phyloP scores from a whole-genome alignment of 2,797 vertebrate species.

The Sardinella longiceps region DNA sequence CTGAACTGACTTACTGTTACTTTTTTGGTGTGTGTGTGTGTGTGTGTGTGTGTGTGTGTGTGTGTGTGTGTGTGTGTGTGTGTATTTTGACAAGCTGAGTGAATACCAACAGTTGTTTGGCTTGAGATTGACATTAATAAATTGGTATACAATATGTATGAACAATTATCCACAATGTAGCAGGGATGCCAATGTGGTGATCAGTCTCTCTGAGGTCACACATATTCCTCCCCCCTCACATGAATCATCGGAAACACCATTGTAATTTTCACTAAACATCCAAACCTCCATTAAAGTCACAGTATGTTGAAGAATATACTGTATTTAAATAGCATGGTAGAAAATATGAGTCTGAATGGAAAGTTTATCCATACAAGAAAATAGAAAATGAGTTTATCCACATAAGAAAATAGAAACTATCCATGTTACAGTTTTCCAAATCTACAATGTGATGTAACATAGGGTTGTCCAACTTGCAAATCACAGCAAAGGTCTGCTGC shows the following conservation, averaged over 20 bases:
- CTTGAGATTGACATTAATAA: too few relatives aligned
- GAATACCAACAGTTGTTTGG: too few relatives aligned
- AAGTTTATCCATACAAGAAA: neutral
- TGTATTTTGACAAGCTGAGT: too few relatives aligned
- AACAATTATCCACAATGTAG: neutral
- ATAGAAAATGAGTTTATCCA: neutral
- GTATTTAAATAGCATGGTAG: neutral
- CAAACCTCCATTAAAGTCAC: too few relatives aligned
- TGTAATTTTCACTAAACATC: too few relatives aligned
- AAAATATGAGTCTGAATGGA: neutral
- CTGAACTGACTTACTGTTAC: too few relatives aligned
- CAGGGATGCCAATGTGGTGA: neutral
- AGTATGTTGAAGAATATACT: neutral
- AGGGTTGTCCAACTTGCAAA: neutral
- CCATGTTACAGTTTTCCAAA: neutral
- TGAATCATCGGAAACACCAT: too few relatives aligned
- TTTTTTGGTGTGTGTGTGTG: too few relatives aligned
- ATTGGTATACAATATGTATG: too few relatives aligned
- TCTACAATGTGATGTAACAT: slow-evolving; percentile 13
- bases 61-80: too few relatives aligned
- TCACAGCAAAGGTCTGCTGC: slow-evolving; percentile 23
- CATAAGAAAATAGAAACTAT: neutral
- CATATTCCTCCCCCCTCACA: neutral
- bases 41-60: too few relatives aligned
- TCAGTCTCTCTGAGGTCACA: neutral